A percentile compares a stretch with the other conserved stretches of the same genome.
Conservation (phyloP, 2,797 vertebrate genomes). For the Arrhamphus sclerolepis region DNA sequence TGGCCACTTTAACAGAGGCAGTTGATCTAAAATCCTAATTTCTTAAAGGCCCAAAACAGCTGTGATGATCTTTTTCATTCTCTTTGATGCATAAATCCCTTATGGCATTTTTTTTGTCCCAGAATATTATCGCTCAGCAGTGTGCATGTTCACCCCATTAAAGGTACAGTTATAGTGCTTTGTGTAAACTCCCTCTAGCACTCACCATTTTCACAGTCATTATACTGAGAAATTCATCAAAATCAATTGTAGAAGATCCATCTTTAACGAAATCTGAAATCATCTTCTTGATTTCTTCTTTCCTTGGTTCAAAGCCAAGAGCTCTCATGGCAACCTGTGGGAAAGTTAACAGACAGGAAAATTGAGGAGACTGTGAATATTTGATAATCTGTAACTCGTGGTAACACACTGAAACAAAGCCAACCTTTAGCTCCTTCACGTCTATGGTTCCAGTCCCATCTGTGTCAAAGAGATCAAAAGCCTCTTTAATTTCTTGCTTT, state of each 20-base stretch:
- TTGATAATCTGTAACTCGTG: too few relatives aligned
- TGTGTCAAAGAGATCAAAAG: constrained; percentile 93
- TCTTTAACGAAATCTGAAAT: constrained; percentile 89
- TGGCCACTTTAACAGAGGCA: too few relatives aligned
- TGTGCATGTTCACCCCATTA: too few relatives aligned
- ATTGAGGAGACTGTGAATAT: neutral
- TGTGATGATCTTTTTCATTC: too few relatives aligned
- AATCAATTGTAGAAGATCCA: constrained; percentile 86
- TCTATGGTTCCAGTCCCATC: constrained; percentile 92
- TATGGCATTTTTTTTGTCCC: too few relatives aligned
- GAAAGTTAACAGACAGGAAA: neutral
- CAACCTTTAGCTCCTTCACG: constrained; percentile 93
- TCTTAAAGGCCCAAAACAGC: too few relatives aligned
- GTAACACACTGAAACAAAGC: neutral
- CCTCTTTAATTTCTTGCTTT: constrained; percentile 93
- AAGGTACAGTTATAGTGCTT: too few relatives aligned
- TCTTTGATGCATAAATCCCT: too few relatives aligned
- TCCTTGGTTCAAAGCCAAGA: constrained; percentile 95
- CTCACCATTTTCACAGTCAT: constrained; percentile 95
- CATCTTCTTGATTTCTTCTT: constrained; percentile 94
- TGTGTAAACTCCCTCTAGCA: neutral
- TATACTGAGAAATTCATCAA: constrained; percentile 89
- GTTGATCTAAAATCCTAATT: too few relatives aligned
- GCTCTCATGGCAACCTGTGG: constrained; percentile 92
- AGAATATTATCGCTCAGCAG: too few relatives aligned